A percentile compares a stretch with the other conserved stretches of the same genome.
Conservation (phyloP, 37 sponge, comb jelly and placozoan genomes). For the Axinella damicornis region DNA sequence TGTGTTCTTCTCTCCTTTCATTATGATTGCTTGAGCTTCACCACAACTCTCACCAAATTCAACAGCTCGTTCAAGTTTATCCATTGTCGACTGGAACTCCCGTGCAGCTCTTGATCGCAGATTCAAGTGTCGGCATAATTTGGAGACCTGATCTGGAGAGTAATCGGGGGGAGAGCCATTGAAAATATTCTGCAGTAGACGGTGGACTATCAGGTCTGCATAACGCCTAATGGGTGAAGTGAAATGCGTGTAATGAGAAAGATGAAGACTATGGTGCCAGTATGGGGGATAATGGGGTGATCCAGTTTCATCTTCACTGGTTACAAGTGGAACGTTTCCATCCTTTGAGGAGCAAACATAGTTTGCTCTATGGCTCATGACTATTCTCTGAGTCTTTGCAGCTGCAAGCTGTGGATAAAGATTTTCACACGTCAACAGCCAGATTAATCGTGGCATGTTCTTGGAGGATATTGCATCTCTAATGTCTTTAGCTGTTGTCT, state of each 20-base stretch:
- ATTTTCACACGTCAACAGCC: constrained; percentile 14
- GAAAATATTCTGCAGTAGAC: constrained; percentile 10
- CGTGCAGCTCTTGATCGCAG: constrained; percentile 8
- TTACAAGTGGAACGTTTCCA: no score
- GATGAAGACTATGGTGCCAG: constrained; percentile 5
- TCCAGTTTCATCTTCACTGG: neutral
- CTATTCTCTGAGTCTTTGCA: neutral
- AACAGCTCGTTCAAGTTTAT: constrained; percentile 2
- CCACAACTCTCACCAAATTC: neutral
- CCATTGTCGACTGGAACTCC: constrained; percentile 11
- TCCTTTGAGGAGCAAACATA: neutral
- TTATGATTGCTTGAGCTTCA: neutral
- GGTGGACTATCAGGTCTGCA: constrained; percentile 57
- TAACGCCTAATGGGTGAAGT: constrained; percentile 68
- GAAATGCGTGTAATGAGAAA: constrained; percentile 51
- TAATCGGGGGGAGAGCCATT: neutral
- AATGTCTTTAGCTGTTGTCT: neutral
- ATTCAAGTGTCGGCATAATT: constrained; percentile 17
- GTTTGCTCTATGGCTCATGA: constrained; percentile 12
- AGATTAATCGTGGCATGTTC: no score
- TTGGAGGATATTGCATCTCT: neutral
- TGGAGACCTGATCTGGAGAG: neutral
- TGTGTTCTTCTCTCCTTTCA: neutral
- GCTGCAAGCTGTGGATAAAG: constrained; percentile 54
- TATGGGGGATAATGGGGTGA: neutral